Evolutionary conservation across 2,888 invertebrate species (phyloP).

Genomic region (Patella pellucida): DNA sequence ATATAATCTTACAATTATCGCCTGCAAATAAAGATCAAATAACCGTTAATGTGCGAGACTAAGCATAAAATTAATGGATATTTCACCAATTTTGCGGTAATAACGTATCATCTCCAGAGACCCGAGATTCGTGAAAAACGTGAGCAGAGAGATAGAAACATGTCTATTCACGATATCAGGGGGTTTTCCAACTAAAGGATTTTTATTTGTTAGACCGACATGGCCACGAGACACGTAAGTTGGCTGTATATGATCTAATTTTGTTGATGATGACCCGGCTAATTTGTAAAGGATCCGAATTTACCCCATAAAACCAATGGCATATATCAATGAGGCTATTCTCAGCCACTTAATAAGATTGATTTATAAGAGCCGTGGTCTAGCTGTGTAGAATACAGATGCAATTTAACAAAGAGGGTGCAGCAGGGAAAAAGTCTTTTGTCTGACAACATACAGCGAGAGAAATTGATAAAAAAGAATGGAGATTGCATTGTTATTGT

Average conservation of each 20-base stretch:
- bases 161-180: background rate
- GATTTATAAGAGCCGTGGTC: background rate
- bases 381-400: background rate
- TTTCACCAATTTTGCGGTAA: background rate
- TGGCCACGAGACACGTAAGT: background rate
- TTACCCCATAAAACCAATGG: background rate
- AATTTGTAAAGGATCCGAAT: background rate
- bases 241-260: conserved; percentile 5
- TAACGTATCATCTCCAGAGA: background rate
- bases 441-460: no score
- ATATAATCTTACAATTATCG: no score
- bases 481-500: no score
- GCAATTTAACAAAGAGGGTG: background rate
- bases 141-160: background rate
- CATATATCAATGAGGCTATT: background rate
- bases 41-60: background rate
- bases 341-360: background rate
- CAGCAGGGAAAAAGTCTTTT: no score
- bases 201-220: conserved; percentile 4
- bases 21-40: background rate
- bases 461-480: no score
- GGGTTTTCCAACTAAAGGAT: background rate
- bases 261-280: background rate
- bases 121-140: background rate
- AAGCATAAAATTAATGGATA: conserved; percentile 2